Conservation (phyloP, 2,797 vertebrate genomes). For the Hippocampus kuda region DNA sequence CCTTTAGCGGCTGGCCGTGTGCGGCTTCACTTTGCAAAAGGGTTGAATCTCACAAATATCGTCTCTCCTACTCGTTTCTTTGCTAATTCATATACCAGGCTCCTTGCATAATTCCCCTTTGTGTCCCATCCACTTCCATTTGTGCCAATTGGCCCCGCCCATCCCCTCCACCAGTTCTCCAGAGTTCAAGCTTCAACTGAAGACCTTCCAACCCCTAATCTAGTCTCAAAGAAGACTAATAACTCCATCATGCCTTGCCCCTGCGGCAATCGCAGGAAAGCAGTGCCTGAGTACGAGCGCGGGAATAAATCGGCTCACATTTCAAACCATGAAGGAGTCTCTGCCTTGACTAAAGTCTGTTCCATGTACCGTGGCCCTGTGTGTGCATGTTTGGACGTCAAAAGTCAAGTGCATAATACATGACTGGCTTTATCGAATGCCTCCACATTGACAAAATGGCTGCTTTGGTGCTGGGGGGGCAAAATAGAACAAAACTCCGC, state of each 20-base stretch:
- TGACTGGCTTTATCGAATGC: conserved; percentile 6
- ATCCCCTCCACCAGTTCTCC: neutral
- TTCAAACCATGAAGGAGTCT: conserved; percentile 58
- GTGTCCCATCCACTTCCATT: conserved; percentile 5
- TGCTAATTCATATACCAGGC: conserved; percentile 5
- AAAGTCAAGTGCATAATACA: conserved; percentile 13
- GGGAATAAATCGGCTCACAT: conserved; percentile 60
- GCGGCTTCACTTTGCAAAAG: conserved; percentile 35
- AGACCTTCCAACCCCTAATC: conserved; percentile 30
- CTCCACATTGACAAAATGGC: neutral
- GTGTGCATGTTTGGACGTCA: conserved; percentile 25
- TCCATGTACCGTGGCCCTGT: conserved; percentile 25
- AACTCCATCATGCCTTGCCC: conserved; percentile 66
- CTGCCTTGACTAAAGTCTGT: conserved; percentile 40
- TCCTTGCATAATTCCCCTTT: neutral
- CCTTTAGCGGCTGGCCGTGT: conserved; percentile 32
- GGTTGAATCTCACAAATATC: conserved; percentile 39
- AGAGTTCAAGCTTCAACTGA: neutral
- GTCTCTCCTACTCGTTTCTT: conserved; percentile 15
- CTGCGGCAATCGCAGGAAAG: conserved; percentile 31
- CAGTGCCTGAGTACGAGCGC: conserved; percentile 32
- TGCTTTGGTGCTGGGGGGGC: neutral
- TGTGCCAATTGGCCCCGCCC: neutral
- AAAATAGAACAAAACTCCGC: neutral
- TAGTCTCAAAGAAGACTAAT: conserved; percentile 51